A percentile compares a stretch with the other conserved stretches of the same genome.
phyloP scores from a whole-genome alignment of 2,888 invertebrate species.

The Metalampra italica region DNA sequence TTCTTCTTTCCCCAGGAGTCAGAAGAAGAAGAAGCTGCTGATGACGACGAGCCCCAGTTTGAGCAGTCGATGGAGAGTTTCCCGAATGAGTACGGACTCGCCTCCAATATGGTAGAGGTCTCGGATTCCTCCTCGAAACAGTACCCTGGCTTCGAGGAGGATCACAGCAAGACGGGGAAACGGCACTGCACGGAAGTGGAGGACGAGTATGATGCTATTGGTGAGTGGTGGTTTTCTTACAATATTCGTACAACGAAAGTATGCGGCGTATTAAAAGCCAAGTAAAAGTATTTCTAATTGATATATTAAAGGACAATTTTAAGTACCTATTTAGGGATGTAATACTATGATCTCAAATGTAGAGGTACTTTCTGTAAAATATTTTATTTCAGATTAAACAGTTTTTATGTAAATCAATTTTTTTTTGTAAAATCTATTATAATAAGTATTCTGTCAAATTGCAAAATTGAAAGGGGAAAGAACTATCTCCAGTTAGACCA shows the following conservation, averaged over 20 bases:
- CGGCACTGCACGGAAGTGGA: slow-evolving; percentile 50
- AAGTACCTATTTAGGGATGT: no score
- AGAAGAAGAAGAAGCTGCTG: slow-evolving; percentile 32
- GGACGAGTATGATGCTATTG: slow-evolving; percentile 69
- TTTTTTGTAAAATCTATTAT: no score
- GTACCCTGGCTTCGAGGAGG: slow-evolving; percentile 33
- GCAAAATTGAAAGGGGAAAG: no score
- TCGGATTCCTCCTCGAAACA: slow-evolving; percentile 23
- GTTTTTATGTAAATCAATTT: no score
- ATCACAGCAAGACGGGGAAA: slow-evolving; percentile 31
- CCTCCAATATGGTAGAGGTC: slow-evolving; percentile 29
- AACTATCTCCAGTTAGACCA: no score
- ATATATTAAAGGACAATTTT: no score
- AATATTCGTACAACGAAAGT: not conserved
- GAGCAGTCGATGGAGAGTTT: slow-evolving; percentile 24
- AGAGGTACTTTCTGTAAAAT: no score
- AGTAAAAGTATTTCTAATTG: no score
- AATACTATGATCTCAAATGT: no score
- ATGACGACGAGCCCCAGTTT: slow-evolving; percentile 19
- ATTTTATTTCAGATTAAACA: no score
- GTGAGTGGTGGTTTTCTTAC: slow-evolving; percentile 35
- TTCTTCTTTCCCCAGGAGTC: slow-evolving; percentile 30
- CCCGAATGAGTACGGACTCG: slow-evolving; percentile 20
- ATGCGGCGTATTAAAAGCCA: no score
- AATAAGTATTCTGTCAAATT: no score